Evolutionary conservation across 2,888 invertebrate species (phyloP), one percentile per base, ranked within the genome.

Genomic region (Drosophila rubida): DNA sequence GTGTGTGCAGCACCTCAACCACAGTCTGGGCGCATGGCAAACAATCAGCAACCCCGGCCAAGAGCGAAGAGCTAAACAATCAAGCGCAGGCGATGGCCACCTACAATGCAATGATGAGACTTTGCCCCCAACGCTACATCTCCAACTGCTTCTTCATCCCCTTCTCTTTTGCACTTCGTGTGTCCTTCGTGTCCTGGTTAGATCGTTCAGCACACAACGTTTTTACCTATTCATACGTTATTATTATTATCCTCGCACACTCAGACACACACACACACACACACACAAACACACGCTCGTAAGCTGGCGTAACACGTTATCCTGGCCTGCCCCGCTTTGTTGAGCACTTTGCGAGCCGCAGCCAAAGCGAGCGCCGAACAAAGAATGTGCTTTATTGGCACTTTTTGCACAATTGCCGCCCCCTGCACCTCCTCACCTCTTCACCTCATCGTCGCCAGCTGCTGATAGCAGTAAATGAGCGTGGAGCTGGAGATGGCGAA

Each of bases 311-410:
- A 62, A 64, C 78, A 77, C 80, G 82, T 77, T 83, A 74, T 70
- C 72, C 80, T 67, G 75, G 57, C 69, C 69, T 49, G 75, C 66
- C 57, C 61, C 69, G 87, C 84, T 86, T 82, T 88, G 89, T 88
- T 84, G 85, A 87, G 85, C 86, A 90, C 88, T 90, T 89, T 88
- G 80, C 80, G 73, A 87, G 75, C 77, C 78, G 59, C 55, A 60
- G 70, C 74, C 67, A 42, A 35, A 44, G 49, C 42, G 37, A 45
- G 44, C 49, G 67, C 72, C 62, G 83, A 88, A 90, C 90, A 90
- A 90, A 89, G 90, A 90, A 90, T 90, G 76, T 90, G 90, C 90
- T 90, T 90, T 90, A 90, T 90, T 90, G 90, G 90, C 90, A 90
- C 89, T 90, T 90, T 90, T 89, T 84, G 78, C 86, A 84, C 88